Percentiles rank a stretch among this genome's conserved stretches.
These are phyloP conservation scores for Parasteatoda lunata DNA, from an alignment of 2,888 invertebrate species.

Conservation along the genomic window DNA sequence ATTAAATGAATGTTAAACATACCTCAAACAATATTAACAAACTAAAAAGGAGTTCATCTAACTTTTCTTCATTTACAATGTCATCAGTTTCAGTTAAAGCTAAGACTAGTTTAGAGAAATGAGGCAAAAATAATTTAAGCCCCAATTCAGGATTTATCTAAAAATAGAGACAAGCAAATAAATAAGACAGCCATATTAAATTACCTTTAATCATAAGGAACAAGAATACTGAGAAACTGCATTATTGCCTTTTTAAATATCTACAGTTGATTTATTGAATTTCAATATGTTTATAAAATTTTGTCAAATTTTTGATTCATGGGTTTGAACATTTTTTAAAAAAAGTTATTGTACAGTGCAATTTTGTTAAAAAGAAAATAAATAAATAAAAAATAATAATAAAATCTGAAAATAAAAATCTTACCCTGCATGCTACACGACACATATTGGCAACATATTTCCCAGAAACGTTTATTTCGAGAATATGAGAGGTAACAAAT, in stretches of 20 bases:
- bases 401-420: conserved; percentile 33
- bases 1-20: background rate
- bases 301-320: too few species aligned
- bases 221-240: too few species aligned
- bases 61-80: conserved; percentile 82
- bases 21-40: conserved; percentile 84
- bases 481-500: conserved; percentile 83
- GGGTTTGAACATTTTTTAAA: too few species aligned
- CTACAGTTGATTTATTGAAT: too few species aligned
- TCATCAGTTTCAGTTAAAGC: conserved; percentile 80
- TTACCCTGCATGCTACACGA: conserved; percentile 77
- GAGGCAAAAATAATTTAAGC: conserved; percentile 83
- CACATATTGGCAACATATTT: conserved; percentile 85
- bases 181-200: background rate
- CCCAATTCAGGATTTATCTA: conserved; percentile 82
- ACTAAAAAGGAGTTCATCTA: conserved; percentile 86
- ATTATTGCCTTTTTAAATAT: too few species aligned
- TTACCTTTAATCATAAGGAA: too few species aligned
- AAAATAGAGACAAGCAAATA: conserved; percentile 25
- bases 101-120: conserved; percentile 81
- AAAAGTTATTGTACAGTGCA: too few species aligned
- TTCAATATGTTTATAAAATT: too few species aligned
- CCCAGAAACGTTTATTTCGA: conserved; percentile 89
- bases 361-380: too few species aligned
- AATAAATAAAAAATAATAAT: background rate